Evolutionary conservation across 2,113 vertebrate genomes (phyloP).

Genomic region (Vulpes lagopus): DNA sequence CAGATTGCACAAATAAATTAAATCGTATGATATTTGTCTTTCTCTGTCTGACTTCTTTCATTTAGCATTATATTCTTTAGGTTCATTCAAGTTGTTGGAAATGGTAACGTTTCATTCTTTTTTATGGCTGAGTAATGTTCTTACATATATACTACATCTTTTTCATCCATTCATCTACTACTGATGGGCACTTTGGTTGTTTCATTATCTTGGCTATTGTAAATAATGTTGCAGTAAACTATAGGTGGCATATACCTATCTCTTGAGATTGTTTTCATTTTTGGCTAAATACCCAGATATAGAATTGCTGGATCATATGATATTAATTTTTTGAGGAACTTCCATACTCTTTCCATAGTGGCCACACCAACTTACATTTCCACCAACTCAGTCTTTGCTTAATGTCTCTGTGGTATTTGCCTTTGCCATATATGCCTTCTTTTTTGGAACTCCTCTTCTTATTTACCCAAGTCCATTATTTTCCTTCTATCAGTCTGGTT

Average conservation of each 20-base stretch:
- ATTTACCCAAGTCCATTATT: background rate
- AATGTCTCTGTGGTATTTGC: background rate
- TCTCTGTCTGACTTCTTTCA: background rate
- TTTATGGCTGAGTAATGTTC: background rate
- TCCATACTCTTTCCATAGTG: background rate
- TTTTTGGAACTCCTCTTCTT: background rate
- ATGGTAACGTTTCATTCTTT: background rate
- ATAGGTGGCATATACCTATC: background rate
- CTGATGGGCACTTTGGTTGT: background rate
- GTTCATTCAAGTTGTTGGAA: background rate
- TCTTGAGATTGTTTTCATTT: background rate
- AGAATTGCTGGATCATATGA: background rate
- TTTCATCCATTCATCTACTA: background rate
- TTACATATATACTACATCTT: background rate
- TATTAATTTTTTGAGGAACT: background rate
- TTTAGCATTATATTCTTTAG: background rate
- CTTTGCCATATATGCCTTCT: background rate
- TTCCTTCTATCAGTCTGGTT: background rate
- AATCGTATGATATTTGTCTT: background rate
- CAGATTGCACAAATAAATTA: background rate
- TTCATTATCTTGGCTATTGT: background rate
- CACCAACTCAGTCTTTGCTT: background rate
- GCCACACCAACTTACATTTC: background rate
- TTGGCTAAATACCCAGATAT: background rate
- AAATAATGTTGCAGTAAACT: background rate